Percentiles rank a stretch among this genome's conserved stretches.
phyloP scores from a whole-genome alignment of 2,797 vertebrate species.

The Danio choprae region DNA sequence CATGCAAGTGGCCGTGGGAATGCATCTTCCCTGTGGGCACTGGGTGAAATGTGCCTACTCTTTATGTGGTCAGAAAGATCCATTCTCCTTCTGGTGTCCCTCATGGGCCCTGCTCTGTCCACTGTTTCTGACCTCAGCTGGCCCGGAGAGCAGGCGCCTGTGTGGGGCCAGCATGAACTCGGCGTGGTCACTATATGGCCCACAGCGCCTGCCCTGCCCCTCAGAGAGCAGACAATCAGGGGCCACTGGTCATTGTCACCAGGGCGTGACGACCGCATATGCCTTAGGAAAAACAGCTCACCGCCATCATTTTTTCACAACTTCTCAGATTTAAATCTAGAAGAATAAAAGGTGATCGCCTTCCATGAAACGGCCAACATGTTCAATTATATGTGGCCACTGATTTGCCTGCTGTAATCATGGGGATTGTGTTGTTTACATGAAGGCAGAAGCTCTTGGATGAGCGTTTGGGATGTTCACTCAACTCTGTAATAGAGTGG shows the following conservation, averaged over 20 bases:
- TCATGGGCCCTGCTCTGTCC: slow-evolving; percentile 46
- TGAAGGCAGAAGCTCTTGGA: slow-evolving; percentile 49
- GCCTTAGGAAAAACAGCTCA: slow-evolving; percentile 46
- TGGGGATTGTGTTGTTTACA: slow-evolving; percentile 56
- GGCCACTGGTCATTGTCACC: slow-evolving; percentile 53
- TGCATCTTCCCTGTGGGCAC: slow-evolving; percentile 46
- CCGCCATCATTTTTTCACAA: slow-evolving; percentile 52
- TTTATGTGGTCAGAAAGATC: slow-evolving; percentile 58
- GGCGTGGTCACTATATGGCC: slow-evolving; percentile 46
- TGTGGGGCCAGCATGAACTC: slow-evolving; percentile 68
- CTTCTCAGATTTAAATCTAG: background rate
- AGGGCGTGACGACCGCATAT: slow-evolving; percentile 49
- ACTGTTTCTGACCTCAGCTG: slow-evolving; percentile 67
- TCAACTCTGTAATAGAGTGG: slow-evolving; percentile 54
- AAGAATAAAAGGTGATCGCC: slow-evolving; percentile 25
- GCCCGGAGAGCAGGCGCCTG: slow-evolving; percentile 73
- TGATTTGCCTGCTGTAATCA: slow-evolving; percentile 48
- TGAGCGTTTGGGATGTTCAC: slow-evolving; percentile 38
- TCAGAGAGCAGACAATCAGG: slow-evolving; percentile 64
- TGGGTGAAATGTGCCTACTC: slow-evolving; percentile 41
- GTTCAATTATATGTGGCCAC: background rate
- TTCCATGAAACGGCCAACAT: slow-evolving; percentile 3
- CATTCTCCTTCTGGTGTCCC: slow-evolving; percentile 45
- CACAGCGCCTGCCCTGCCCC: slow-evolving; percentile 56
- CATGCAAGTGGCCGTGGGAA: slow-evolving; percentile 39